A percentile compares a stretch with the other conserved stretches of the same genome.
These are phyloP conservation scores for Cyclura pinguis DNA, from an alignment of 2,797 vertebrate species.

Conservation along the genomic window DNA sequence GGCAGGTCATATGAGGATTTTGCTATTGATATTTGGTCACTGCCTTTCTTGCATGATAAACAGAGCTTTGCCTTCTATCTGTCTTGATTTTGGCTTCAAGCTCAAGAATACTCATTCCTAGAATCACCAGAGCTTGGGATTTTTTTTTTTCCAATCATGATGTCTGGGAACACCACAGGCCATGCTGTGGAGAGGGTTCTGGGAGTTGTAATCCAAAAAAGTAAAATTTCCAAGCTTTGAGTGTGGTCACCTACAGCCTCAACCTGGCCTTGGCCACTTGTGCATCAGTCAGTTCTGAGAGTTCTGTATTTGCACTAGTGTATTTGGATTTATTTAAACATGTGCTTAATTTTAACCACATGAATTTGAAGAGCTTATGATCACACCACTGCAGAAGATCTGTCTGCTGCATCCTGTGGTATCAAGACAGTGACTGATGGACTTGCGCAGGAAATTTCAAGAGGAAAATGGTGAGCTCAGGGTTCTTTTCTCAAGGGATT, in stretches of 20 bases:
- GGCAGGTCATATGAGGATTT: neutral
- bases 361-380: neutral
- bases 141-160: too few species aligned
- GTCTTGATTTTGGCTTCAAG: neutral
- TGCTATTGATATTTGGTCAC: neutral
- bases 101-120: neutral
- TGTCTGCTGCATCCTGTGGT: neutral
- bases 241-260: neutral
- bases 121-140: too few species aligned
- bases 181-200: too few species aligned
- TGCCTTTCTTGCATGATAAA: neutral
- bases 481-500: neutral
- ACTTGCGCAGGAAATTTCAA: neutral
- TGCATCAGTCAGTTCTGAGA: too few species aligned
- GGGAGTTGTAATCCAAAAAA: too few species aligned
- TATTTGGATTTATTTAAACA: neutral
- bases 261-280: neutral
- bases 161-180: too few species aligned
- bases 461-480: neutral
- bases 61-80: neutral
- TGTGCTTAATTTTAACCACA: constrained; percentile 10
- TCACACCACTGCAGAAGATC: neutral
- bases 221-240: too few species aligned
- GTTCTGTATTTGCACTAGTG: neutral
- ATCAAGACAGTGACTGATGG: neutral